These are phyloP conservation scores for Lithodes maja DNA, from an alignment of 2,888 invertebrate species.

Conservation along the genomic window DNA sequence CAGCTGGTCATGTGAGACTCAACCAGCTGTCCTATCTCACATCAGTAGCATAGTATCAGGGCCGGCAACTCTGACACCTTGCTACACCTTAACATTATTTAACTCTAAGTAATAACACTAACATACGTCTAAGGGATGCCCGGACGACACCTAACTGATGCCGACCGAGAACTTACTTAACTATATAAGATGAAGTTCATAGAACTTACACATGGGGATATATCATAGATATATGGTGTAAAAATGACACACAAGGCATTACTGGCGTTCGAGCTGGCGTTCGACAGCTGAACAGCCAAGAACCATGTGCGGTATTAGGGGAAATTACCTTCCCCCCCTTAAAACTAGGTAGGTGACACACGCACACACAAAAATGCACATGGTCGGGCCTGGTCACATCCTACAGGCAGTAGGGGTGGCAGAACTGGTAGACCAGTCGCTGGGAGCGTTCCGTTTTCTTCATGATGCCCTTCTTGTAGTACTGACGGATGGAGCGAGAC, in stretches of 20 bases:
- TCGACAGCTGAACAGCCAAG: conserved; percentile 25
- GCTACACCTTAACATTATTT: neutral
- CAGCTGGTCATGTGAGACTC: too few relatives aligned
- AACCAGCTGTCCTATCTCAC: neutral
- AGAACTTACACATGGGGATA: conserved; percentile 95
- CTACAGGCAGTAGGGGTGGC: conserved; percentile 93
- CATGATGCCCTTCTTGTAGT: conserved; percentile 99
- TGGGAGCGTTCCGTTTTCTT: conserved; percentile 99
- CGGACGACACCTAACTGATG: conserved; percentile 47
- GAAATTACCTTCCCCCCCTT: conserved; percentile 78
- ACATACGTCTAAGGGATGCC: conserved; percentile 54
- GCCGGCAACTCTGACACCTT: neutral
- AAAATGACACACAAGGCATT: conserved; percentile 76
- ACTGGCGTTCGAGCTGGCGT: conserved; percentile 38
- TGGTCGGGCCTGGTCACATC: conserved; percentile 62
- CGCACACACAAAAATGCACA: conserved; percentile 44
- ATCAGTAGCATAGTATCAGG: neutral
- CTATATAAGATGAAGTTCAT: conserved; percentile 81
- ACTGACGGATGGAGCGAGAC: conserved; percentile 96
- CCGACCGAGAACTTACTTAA: neutral
- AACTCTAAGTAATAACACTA: conserved; percentile 36
- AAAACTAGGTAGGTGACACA: conserved; percentile 53
- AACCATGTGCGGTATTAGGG: conserved; percentile 72
- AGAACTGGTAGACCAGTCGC: conserved; percentile 98
- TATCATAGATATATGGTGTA: conserved; percentile 99